Conservation (phyloP, 2,888 invertebrate species). For the Drosophila prostipennis region DNA sequence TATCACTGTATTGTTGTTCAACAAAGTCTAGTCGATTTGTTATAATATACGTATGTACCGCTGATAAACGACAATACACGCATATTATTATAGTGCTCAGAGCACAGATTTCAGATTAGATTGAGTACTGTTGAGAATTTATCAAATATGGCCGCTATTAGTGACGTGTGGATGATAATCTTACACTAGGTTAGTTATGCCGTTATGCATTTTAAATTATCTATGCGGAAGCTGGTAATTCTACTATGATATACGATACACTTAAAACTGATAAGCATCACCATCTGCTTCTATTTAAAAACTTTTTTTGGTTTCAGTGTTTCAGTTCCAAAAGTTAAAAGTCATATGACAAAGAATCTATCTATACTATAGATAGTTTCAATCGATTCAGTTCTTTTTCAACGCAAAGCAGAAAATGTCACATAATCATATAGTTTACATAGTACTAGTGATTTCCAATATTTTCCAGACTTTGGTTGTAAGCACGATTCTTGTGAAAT, state of each 20-base stretch:
- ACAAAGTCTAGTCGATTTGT: conserved; percentile 22
- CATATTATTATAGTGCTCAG: conserved; percentile 17
- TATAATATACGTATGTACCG: conserved; percentile 16
- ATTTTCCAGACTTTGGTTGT: neutral
- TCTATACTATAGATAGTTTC: neutral
- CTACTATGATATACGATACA: too few species aligned
- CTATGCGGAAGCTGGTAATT: neutral
- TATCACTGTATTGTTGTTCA: conserved; percentile 32
- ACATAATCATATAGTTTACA: neutral
- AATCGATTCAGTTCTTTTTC: neutral
- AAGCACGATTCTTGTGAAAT: neutral
- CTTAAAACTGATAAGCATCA: conserved; percentile 12
- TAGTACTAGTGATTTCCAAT: neutral
- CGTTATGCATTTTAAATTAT: neutral
- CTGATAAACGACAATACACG: conserved; percentile 40
- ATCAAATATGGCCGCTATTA: conserved; percentile 57
- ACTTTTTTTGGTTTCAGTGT: neutral
- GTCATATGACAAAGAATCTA: neutral
- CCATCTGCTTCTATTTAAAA: neutral
- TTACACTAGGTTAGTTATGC: conserved; percentile 45
- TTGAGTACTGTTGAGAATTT: conserved; percentile 61
- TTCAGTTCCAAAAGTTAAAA: too few species aligned
- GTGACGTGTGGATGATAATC: conserved; percentile 37
- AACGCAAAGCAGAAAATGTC: neutral
- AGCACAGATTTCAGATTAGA: conserved; percentile 40